These are phyloP conservation scores for Coptodon bakossiorum DNA, from an alignment of 2,113 vertebrate species.

Conservation along the genomic window DNA sequence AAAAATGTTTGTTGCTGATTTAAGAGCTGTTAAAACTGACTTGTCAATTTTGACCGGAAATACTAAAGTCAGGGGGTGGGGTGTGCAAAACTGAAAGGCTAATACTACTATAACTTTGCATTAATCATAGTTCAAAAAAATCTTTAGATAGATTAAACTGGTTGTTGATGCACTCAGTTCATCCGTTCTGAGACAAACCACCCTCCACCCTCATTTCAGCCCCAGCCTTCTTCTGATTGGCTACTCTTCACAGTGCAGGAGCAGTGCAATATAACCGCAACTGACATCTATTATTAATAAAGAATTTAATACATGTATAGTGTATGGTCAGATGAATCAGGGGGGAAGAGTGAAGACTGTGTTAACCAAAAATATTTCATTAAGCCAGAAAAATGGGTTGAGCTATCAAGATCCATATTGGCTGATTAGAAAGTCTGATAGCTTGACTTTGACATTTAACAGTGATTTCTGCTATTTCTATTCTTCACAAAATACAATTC, in stretches of 20 bases:
- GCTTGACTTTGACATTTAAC: constrained; percentile 49
- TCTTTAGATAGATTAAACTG: fast-evolving
- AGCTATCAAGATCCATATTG: not conserved
- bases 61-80: not conserved
- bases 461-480: constrained; percentile 22
- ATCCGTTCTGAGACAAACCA: not conserved
- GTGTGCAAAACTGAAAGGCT: not conserved
- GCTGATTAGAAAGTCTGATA: constrained; percentile 43
- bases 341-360: not conserved
- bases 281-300: not conserved
- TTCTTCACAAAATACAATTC: constrained; percentile 30
- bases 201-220: not conserved
- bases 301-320: not conserved
- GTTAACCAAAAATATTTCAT: constrained; percentile 30
- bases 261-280: not conserved
- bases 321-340: not conserved
- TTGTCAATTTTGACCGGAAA: not conserved
- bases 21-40: not conserved
- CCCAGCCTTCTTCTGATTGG: not conserved
- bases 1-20: not conserved
- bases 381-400: not conserved
- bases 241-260: not conserved
- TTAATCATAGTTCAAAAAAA: not conserved
- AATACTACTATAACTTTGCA: not conserved
- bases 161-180: not conserved